A percentile compares a stretch with the other conserved stretches of the same genome.
Conservation (phyloP, 37 sponge, comb jelly and placozoan species). For the Diacarnus erythraeanus region DNA sequence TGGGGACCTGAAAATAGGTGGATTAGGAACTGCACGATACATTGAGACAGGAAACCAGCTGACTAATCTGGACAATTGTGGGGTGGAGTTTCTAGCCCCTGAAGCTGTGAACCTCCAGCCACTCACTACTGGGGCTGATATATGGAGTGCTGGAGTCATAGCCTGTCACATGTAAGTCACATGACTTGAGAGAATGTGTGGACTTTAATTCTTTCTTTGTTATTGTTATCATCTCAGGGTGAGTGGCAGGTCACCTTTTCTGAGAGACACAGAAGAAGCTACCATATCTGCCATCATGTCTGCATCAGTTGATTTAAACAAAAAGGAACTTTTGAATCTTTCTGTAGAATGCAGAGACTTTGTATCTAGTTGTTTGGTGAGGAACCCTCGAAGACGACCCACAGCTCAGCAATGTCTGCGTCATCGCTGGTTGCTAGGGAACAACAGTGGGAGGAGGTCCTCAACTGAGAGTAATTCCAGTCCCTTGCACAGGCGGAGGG, state of each 20-base stretch:
- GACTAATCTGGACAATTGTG: neutral
- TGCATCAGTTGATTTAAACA: slow-evolving; percentile 2
- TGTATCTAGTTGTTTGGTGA: neutral
- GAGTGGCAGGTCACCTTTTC: slow-evolving; percentile 59
- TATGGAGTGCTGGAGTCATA: slow-evolving; percentile 56
- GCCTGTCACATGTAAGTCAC: slow-evolving; percentile 37
- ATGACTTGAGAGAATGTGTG: neutral
- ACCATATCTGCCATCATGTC: slow-evolving; percentile 41
- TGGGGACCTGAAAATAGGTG: slow-evolving; percentile 43
- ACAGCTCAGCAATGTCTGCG: slow-evolving; percentile 45
- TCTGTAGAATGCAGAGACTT: slow-evolving; percentile 50
- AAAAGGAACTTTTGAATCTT: slow-evolving; percentile 14
- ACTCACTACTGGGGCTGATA: slow-evolving; percentile 55
- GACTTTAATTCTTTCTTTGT: too few species aligned
- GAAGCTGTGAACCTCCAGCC: slow-evolving; percentile 52
- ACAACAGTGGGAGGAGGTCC: neutral
- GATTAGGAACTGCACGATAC: slow-evolving; percentile 42
- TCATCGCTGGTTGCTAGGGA: slow-evolving; percentile 43
- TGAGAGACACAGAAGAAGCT: slow-evolving; percentile 37
- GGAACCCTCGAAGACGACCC: slow-evolving; percentile 38
- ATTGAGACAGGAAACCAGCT: slow-evolving; percentile 44
- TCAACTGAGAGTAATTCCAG: neutral
- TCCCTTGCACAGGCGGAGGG: neutral
- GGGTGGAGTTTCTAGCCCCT: slow-evolving; percentile 52
- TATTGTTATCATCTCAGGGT: slow-evolving; percentile 30